phyloP scores from a whole-genome alignment of 2,888 invertebrate genomes.

The Sarcophaga variegata region DNA sequence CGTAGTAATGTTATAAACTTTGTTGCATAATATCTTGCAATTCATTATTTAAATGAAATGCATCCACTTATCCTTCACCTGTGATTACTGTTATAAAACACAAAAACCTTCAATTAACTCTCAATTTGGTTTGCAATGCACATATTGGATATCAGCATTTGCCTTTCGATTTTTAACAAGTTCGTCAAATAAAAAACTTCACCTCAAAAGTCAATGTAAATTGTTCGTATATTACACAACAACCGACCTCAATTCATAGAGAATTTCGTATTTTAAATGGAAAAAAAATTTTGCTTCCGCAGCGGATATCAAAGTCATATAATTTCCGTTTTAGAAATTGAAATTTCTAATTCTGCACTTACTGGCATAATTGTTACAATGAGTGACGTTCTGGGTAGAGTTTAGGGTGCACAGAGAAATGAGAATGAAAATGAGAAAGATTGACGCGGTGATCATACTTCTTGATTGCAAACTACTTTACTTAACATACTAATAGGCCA shows the following conservation, averaged over 20 bases:
- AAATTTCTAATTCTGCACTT: not conserved
- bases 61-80: not conserved
- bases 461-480: no score
- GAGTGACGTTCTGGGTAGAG: not conserved
- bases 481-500: no score
- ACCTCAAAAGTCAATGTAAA: not conserved
- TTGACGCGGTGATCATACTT: not conserved
- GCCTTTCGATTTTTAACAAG: not conserved
- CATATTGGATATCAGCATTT: not conserved
- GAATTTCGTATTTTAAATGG: not conserved
- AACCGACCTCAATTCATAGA: not conserved
- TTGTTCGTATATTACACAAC: not conserved
- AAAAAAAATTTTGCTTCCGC: constrained; percentile 1
- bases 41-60: not conserved
- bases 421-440: not conserved
- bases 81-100: not conserved
- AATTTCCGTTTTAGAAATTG: constrained; percentile 48
- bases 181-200: not conserved
- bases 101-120: constrained; percentile 41
- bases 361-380: not conserved
- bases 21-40: not conserved
- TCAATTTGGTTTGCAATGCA: constrained; percentile 30
- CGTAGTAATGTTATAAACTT: no score
- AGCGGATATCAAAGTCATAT: constrained; percentile 37
- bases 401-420: not conserved